These are phyloP conservation scores for Epinephelus fuscoguttatus DNA, from an alignment of 2,113 vertebrate species.

Conservation along the genomic window DNA sequence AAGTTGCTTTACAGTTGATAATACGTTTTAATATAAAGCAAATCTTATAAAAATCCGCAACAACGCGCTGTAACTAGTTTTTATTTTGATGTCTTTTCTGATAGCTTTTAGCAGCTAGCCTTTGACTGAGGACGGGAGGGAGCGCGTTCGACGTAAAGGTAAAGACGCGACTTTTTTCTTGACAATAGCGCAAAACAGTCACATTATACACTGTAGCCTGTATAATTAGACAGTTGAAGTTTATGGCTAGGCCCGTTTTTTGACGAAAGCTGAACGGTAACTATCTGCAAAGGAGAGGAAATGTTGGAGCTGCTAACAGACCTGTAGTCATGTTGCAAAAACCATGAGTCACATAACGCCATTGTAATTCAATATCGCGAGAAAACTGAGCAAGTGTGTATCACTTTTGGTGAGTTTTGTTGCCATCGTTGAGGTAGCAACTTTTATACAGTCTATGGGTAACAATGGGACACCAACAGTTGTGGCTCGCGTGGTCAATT, in stretches of 20 bases:
- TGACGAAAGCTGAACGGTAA: not conserved
- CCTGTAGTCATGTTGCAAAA: not conserved
- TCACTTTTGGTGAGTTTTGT: not conserved
- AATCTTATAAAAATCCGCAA: fast-evolving
- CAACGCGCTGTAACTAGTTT: not conserved
- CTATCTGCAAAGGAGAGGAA: not conserved
- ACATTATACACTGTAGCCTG: fast-evolving
- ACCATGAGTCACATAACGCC: not conserved
- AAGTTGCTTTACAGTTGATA: not conserved
- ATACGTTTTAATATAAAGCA: fast-evolving
- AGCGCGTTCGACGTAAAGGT: conserved; percentile 49
- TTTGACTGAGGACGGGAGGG: not conserved
- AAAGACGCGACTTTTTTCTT: conserved; percentile 26
- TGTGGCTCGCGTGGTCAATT: no score
- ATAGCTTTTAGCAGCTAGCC: conserved; percentile 60
- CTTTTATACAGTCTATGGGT: no score
- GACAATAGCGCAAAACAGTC: not conserved
- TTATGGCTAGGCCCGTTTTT: not conserved
- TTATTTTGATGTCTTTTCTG: not conserved
- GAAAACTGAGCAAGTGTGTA: not conserved
- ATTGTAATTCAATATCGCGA: no score
- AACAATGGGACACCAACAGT: not conserved
- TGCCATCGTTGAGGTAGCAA: fast-evolving
- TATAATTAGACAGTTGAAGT: no score
- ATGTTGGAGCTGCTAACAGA: not conserved